Evolutionary conservation across 2,797 vertebrate genomes (phyloP), one percentile per base, ranked within the genome.

Genomic region (Protosalanx chinensis): DNA sequence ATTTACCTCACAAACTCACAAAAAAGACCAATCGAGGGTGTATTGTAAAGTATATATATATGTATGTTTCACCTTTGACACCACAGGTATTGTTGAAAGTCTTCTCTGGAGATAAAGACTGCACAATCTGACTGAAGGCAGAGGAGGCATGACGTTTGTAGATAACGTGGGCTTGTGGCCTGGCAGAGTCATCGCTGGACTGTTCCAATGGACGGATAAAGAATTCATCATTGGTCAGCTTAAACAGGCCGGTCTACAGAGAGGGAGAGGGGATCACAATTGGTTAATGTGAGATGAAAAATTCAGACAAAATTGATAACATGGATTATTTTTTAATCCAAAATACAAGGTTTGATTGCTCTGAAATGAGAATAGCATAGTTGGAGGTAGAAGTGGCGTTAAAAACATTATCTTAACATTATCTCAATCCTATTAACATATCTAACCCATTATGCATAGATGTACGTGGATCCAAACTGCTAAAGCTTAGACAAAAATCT

Each of bases 221-320:
- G 80, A 96, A 97, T 82, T 99, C 96, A 67, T 97, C 92, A 0
- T 90, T 64, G 6, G 92, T 93, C 49, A 99, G 88, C 83, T 74
- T 94, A 75, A 99, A 98, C 78, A 97, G 85, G 0, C 98, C 98
- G 79, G 91, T 95, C 98, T 99, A 74, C 64, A 78, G 58, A 81
- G 68, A 75, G 59, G 67, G 58, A 59, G 0, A 57, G 20, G 41
- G 41, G 41, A 46, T 12, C 41, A 46, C 7, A 46, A 12, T 46
- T 46, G 8, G 12, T 12, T 46, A 12, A 8, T 46, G 8, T 46
- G 10, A 46, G 41, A 46, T 46, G 2, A 46, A 46, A 37, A 46
- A 46, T 46, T 37, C 35, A 7, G 10, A 37, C 6, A 37, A 37
- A 6, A 37, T 37, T 37, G 35, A 37, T 37, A 37, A 37, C 35